Evolutionary conservation across 2,113 vertebrate genomes (phyloP).

Genomic region (Dipodomys merriami): DNA sequence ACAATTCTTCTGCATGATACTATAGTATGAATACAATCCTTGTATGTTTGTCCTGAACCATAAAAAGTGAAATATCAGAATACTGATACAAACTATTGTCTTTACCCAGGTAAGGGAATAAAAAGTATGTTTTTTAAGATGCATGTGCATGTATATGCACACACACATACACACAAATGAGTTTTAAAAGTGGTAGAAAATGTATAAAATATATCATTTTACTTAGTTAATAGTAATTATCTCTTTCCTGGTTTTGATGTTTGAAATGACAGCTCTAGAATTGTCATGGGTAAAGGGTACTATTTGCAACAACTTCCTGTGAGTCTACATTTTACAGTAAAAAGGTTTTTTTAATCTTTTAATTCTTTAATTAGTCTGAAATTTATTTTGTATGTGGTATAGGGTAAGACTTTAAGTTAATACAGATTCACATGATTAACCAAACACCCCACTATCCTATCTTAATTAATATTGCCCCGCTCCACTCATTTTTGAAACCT

Average conservation of each 20-base stretch:
- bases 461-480: neutral
- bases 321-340: conserved; percentile 19
- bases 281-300: neutral
- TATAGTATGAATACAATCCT: no score
- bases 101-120: neutral
- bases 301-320: neutral
- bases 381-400: neutral
- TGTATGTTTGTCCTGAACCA: neutral
- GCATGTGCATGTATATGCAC: no score
- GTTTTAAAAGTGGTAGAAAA: neutral
- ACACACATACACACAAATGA: neutral
- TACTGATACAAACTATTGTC: no score
- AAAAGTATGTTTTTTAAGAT: neutral
- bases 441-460: neutral
- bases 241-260: neutral
- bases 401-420: neutral
- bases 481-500: neutral
- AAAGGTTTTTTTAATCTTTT: neutral
- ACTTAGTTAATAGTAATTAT: neutral
- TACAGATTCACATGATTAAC: neutral
- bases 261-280: neutral
- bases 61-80: neutral
- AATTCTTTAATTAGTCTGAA: neutral
- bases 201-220: neutral
- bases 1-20: neutral